A percentile compares a stretch with the other conserved stretches of the same genome.
These are phyloP conservation scores for Melanerpes aurifrons DNA, from an alignment of 2,113 vertebrate species.

Conservation along the genomic window DNA sequence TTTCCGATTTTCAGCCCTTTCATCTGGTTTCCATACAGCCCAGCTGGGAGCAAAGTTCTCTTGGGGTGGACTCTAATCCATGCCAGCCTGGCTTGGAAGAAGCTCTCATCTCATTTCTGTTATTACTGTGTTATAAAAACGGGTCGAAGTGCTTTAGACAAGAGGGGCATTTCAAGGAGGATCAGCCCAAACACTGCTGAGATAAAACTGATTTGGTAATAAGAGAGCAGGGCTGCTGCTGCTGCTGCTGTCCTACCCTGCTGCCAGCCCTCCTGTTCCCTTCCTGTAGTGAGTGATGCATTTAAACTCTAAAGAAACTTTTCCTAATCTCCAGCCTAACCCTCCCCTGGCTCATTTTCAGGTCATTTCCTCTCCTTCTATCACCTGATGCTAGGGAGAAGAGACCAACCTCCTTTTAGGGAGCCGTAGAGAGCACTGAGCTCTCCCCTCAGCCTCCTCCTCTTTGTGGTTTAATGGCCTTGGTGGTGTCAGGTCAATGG, in stretches of 20 bases:
- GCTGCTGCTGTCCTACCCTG: not conserved
- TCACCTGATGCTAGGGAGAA: no score
- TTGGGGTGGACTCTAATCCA: slow-evolving; percentile 20
- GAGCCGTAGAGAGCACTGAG: no score
- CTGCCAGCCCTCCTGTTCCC: not conserved
- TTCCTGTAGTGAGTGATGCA: not conserved
- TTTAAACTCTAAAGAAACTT: not conserved
- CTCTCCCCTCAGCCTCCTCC: no score
- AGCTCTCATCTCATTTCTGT: not conserved
- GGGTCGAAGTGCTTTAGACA: slow-evolving; percentile 29
- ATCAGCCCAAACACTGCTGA: not conserved
- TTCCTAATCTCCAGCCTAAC: no score
- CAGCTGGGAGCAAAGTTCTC: slow-evolving; percentile 13
- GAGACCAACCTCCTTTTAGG: no score
- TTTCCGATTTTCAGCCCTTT: slow-evolving; percentile 68
- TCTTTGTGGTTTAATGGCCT: no score
- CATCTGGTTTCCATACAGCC: slow-evolving; percentile 60
- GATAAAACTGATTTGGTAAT: not conserved
- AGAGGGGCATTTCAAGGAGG: slow-evolving; percentile 21
- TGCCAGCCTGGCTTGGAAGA: slow-evolving; percentile 10
- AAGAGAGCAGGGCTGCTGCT: not conserved
- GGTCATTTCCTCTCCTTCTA: no score
- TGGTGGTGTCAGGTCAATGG: no score
- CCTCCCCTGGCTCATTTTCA: no score
- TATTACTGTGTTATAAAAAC: slow-evolving; percentile 35